Evolutionary conservation across 2,888 invertebrate genomes (phyloP).

Genomic region (Troglohyphantes excavatus): DNA sequence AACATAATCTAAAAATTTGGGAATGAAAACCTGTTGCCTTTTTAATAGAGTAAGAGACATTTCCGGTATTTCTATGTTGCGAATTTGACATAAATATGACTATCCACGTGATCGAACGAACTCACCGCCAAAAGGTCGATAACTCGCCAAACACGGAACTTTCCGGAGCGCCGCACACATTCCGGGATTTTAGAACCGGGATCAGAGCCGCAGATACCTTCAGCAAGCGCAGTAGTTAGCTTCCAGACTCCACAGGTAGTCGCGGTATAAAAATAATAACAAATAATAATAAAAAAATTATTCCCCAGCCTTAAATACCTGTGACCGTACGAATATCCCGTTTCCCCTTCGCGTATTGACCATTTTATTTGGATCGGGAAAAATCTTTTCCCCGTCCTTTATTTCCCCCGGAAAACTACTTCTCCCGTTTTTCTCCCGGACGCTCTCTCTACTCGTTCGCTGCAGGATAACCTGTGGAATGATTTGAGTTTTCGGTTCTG

Average conservation of each 20-base stretch:
- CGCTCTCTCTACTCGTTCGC: background rate
- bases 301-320: background rate
- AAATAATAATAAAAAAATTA: background rate
- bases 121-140: conserved; percentile 25
- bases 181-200: conserved; percentile 61
- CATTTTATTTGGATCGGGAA: background rate
- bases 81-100: too few species aligned
- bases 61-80: too few species aligned
- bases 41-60: too few species aligned
- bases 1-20: too few species aligned
- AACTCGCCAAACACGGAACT: conserved; percentile 33
- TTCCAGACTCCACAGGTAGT: conserved; percentile 63
- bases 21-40: too few species aligned
- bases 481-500: conserved; percentile 55
- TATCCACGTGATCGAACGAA: background rate
- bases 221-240: conserved; percentile 69
- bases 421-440: background rate
- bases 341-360: background rate
- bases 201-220: conserved; percentile 69
- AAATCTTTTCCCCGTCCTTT: background rate
- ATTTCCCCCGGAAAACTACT: background rate
- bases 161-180: conserved; percentile 29
- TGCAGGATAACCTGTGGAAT: conserved; percentile 63
- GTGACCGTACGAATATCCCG: background rate
- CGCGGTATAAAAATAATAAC: background rate